These are phyloP conservation scores for Polyergus mexicanus DNA, from an alignment of 1,140 invertebrate species.

Conservation along the genomic window DNA sequence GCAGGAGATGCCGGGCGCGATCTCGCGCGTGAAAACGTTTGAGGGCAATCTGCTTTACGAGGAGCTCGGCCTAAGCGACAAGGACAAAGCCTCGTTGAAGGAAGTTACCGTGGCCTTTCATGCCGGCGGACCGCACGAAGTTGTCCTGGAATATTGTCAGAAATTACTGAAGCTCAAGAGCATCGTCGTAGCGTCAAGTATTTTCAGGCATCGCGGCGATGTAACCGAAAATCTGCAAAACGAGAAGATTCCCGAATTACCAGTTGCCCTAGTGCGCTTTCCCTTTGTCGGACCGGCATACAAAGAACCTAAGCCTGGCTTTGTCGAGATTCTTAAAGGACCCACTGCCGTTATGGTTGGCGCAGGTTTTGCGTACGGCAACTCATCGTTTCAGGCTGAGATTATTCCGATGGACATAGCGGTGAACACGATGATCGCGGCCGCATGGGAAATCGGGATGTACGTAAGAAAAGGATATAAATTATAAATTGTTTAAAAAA, in stretches of 20 bases:
- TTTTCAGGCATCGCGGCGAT: conserved; percentile 72
- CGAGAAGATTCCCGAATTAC: conserved; percentile 66
- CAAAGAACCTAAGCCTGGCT: conserved; percentile 80
- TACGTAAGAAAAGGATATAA: conserved; percentile 56
- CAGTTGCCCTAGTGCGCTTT: conserved; percentile 73
- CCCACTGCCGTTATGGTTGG: conserved; percentile 79
- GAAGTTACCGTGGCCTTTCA: conserved; percentile 78
- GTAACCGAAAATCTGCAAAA: conserved; percentile 64
- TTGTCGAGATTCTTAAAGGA: conserved; percentile 73
- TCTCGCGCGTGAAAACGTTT: conserved; percentile 71
- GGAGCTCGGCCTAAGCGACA: conserved; percentile 62
- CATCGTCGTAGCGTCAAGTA: conserved; percentile 49
- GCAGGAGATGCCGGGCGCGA: conserved; percentile 71
- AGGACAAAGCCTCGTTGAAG: conserved; percentile 59
- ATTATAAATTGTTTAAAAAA: too few species aligned
- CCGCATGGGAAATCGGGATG: conserved; percentile 77
- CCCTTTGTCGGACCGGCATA: conserved; percentile 76
- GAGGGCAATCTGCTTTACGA: conserved; percentile 80
- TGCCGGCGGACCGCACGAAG: conserved; percentile 72
- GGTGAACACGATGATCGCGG: conserved; percentile 77
- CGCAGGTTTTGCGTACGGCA: conserved; percentile 75
- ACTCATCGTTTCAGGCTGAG: conserved; percentile 69
- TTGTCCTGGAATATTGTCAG: conserved; percentile 72
- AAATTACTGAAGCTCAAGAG: conserved; percentile 70
- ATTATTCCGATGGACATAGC: conserved; percentile 78